Evolutionary conservation across 2,797 vertebrate genomes (phyloP).

Genomic region (Euthynnus affinis): DNA sequence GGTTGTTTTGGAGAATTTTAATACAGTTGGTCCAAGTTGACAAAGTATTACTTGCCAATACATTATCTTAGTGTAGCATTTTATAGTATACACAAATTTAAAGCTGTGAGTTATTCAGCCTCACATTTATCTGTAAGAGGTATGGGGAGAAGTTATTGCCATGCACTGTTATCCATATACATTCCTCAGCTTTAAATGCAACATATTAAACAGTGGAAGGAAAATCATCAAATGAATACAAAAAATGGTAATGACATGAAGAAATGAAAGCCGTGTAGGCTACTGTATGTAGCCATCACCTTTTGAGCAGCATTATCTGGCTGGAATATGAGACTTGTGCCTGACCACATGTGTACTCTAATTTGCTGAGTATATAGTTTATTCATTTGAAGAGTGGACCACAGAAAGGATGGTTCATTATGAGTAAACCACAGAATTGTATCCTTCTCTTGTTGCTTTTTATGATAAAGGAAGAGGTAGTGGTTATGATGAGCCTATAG

Average conservation of each 20-base stretch:
- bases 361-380: conserved; percentile 42
- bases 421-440: conserved; percentile 36
- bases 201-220: conserved; percentile 17
- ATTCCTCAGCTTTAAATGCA: conserved; percentile 32
- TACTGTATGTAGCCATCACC: conserved; percentile 18
- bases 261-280: not conserved
- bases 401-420: conserved; percentile 44
- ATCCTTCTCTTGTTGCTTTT: conserved; percentile 19
- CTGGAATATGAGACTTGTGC: conserved; percentile 25
- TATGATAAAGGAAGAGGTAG: conserved; percentile 9
- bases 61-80: conserved; percentile 25
- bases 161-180: not conserved
- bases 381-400: conserved; percentile 43
- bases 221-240: conserved; percentile 19
- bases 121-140: not conserved
- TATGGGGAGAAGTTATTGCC: not conserved
- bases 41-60: conserved; percentile 19
- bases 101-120: conserved; percentile 16
- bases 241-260: conserved; percentile 23
- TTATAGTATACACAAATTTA: conserved; percentile 7
- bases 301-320: conserved; percentile 9
- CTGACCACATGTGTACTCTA: conserved; percentile 22
- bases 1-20: not conserved
- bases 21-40: not conserved
- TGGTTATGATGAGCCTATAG: conserved; percentile 2